Base-by-base conservation (phyloP, 2,113 vertebrate species). In the Pithys albifrons region DNA sequence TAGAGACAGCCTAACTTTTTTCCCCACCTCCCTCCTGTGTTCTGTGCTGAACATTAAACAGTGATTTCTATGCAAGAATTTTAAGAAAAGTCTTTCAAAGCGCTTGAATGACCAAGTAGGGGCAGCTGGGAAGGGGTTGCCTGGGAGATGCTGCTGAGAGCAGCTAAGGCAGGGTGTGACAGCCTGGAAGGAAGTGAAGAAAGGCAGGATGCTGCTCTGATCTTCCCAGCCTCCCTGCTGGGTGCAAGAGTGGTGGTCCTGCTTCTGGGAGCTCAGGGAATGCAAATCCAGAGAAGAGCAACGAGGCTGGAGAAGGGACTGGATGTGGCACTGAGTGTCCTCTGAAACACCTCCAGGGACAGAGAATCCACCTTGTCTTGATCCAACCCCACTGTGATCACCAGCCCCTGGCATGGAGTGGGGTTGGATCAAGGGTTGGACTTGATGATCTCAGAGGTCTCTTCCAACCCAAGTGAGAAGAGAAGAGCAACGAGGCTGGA, bases 1-100 rank as follows among this genome's bases (percentile, higher is more conserved):
- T 71, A 78, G 72, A 88, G 27, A 45, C 76, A 37, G 65, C 11
- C 89, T 81, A 6, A 57, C 52, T 83, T 46, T 49, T 51, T 9
- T 5, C 5, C 7, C 10, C 15, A 3, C 6, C 7, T 10, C 46
- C 55, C 46, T 5, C 14, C 57, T 39, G 28, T 66, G 24, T 33
- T 73, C 49, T 70, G 12, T 19, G 27, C 61, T 69, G 76, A 95
- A 74, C 80, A 29, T 46, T 83, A 66, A 95, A 79, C 75, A 76
- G 76, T 1, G 52, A 95, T 95, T 96, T 92, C 86, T 85, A 89
- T 95, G 93, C 91, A 81, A 95, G 91, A 95, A 95, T 95, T 95
- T 64, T 15, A 54, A 88, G 75, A 43, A 66, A 85, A 65, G 62
- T 29, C 72, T 92, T 93, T 95, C 35, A 73, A 55, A 95, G 80